Evolutionary conservation across 2,113 vertebrate species (phyloP), one percentile per base, ranked within the genome.

Genomic region (Strix uralensis): DNA sequence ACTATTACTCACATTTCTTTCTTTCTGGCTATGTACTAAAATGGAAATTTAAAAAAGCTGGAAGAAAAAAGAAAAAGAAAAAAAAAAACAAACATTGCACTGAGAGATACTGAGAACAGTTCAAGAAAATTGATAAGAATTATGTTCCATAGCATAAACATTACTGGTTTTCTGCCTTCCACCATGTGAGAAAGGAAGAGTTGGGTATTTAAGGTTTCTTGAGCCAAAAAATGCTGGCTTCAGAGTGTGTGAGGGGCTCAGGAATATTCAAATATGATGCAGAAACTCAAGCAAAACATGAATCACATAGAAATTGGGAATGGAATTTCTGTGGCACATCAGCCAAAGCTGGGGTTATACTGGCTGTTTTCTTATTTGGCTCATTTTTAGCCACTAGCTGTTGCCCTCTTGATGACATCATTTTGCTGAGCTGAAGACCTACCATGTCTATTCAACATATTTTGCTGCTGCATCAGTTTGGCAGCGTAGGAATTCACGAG

Each of bases 401-500:
- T 34, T 72, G 8, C 8, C 46, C 27, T 57, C 18, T 34, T 22
- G 18, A 29, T 69, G 55, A 57, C 72, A 8, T 66, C 3, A 30
- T 36, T 91, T 71, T 63, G 36, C n/a, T 38, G n/a, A 70, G 15
- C 55, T 88, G 75, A 71, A 74, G 54, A 19, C 8, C 44, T 69
- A 7, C 18, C 1, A 0, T 34, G 16, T 5, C 16, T 30, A 1
- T 32, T 75, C 40, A 55, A 66, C 44, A 8, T 22, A 10, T 29
- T 74, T 54, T 74, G 27, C 69, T 89, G 81, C 29, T 36, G 29
- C 10, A 5, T 19, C 49, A 16, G 23, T 49, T 49, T 70, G 61
- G 32, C 78, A 81, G 42, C 54, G 1, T 14, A 61, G 70, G 78
- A 87, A 92, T 79, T 52, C 36, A 10, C 1, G 14, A 42, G 21